A percentile compares a stretch with the other conserved stretches of the same genome.
phyloP scores from a whole-genome alignment of 2,113 vertebrate genomes.

The Callocephalon fimbriatum region DNA sequence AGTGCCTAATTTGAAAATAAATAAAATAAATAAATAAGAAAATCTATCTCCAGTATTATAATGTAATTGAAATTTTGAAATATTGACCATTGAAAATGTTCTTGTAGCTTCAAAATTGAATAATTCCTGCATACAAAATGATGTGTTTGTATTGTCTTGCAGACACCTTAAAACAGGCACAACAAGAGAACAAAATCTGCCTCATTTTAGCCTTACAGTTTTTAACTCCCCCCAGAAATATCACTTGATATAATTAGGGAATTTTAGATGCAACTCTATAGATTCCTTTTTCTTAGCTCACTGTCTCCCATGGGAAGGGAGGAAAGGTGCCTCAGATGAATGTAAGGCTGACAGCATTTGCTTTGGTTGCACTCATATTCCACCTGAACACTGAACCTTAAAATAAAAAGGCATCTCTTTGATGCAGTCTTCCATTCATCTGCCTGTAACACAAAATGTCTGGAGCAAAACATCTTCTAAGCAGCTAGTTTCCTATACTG shows the following conservation, averaged over 20 bases:
- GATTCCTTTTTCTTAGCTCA: constrained; percentile 5
- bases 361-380: constrained; percentile 57
- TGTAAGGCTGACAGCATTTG: constrained; percentile 58
- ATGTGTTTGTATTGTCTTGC: not conserved
- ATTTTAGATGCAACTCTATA: constrained; percentile 9
- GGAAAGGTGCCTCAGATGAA: constrained; percentile 48
- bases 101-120: not conserved
- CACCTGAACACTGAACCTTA: constrained; percentile 49
- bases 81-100: not conserved
- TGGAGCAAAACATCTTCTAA: constrained; percentile 67
- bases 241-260: constrained; percentile 44
- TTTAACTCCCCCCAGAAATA: constrained; percentile 27
- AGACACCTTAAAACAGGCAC: not conserved
- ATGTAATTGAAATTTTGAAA: not conserved
- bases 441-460: constrained; percentile 53
- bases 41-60: not conserved
- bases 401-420: constrained; percentile 47
- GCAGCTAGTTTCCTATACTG: not conserved
- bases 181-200: not conserved
- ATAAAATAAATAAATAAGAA: not conserved
- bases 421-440: constrained; percentile 64
- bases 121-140: not conserved
- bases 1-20: not conserved
- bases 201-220: not conserved
- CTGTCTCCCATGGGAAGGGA: constrained; percentile 40